These are phyloP conservation scores for Laterallus jamaicensis DNA, from an alignment of 2,113 vertebrate genomes.

Conservation along the genomic window DNA sequence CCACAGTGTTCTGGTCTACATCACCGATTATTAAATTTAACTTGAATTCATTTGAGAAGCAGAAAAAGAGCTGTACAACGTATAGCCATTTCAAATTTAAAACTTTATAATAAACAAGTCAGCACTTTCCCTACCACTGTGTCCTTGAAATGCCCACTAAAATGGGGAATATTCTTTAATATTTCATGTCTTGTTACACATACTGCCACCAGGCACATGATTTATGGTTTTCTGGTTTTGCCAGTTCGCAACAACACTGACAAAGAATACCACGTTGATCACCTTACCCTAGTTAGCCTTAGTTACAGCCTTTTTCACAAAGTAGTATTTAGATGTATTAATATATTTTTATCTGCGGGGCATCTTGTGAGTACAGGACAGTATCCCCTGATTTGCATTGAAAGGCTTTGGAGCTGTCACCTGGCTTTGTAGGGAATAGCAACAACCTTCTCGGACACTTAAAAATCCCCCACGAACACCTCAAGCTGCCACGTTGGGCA, in stretches of 20 bases:
- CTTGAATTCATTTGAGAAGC: background rate
- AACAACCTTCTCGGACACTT: background rate
- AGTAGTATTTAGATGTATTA: conserved; percentile 12
- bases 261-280: conserved; percentile 39
- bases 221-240: background rate
- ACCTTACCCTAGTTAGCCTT: conserved; percentile 40
- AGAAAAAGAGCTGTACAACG: background rate
- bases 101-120: background rate
- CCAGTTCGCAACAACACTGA: background rate
- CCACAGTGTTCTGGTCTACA: background rate
- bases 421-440: background rate
- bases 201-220: background rate
- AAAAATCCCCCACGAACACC: background rate
- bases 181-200: conserved; percentile 7
- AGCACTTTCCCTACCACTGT: background rate
- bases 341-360: conserved; percentile 36
- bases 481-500: background rate
- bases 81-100: background rate
- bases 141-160: background rate
- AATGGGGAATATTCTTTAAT: conserved; percentile 26
- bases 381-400: background rate
- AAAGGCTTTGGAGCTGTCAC: background rate
- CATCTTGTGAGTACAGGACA: background rate
- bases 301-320: conserved; percentile 20
- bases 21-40: background rate